A percentile compares a stretch with the other conserved stretches of the same genome.
These are phyloP conservation scores for Thamnaconus septentrionalis DNA, from an alignment of 2,113 vertebrate genomes.

Conservation along the genomic window DNA sequence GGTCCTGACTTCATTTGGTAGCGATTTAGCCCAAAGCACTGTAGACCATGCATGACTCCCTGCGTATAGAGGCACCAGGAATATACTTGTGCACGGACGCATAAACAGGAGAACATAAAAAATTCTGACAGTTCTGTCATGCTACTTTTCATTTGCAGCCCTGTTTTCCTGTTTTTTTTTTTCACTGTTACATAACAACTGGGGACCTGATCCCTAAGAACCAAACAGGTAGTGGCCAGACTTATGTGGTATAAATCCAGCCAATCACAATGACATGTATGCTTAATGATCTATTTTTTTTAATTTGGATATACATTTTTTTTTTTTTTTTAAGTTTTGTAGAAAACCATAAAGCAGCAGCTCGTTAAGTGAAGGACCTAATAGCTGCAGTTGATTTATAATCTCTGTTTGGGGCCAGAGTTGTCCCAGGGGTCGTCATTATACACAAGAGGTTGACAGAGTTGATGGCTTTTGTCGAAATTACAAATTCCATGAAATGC, in stretches of 20 bases:
- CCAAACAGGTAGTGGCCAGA: conserved; percentile 6
- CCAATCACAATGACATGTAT: conserved; percentile 28
- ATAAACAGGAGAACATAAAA: conserved; percentile 11
- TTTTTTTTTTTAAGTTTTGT: conserved; percentile 14
- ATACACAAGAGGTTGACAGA: conserved; percentile 30
- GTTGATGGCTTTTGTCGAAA: background rate
- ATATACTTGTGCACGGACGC: conserved; percentile 4
- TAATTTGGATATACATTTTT: no score
- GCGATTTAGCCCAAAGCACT: conserved; percentile 28
- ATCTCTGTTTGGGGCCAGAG: conserved; percentile 48
- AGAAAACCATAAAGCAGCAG: conserved; percentile 44
- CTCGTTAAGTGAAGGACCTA: conserved; percentile 42
- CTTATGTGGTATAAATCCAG: conserved; percentile 3
- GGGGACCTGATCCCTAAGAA: conserved; percentile 26
- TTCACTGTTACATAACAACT: conserved; percentile 34
- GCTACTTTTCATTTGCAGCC: background rate
- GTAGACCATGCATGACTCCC: conserved; percentile 3
- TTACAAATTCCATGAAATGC: no score
- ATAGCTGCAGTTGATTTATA: conserved; percentile 55
- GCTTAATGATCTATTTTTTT: conserved; percentile 22
- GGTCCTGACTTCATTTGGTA: conserved; percentile 35
- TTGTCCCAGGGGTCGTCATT: conserved; percentile 62
- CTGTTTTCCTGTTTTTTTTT: conserved; percentile 7
- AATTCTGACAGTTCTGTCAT: no score
- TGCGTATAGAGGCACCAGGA: conserved; percentile 5